These are phyloP conservation scores for Phania funesta DNA, from an alignment of 2,888 invertebrate genomes.

Conservation along the genomic window DNA sequence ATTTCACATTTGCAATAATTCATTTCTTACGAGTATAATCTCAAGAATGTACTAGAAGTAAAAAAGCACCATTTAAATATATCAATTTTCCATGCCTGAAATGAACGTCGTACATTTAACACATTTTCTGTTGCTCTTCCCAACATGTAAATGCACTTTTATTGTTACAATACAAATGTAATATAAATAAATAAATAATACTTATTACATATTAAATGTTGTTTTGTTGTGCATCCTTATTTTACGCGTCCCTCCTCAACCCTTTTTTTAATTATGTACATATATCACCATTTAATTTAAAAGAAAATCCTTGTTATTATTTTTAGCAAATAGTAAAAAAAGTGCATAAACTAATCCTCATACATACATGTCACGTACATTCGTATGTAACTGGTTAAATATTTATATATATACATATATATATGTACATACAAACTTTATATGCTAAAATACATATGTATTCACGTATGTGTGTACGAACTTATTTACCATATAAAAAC, in stretches of 20 bases:
- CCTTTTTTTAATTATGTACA: slow-evolving; percentile 12
- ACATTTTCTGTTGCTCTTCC: slow-evolving; percentile 24
- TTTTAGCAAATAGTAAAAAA: slow-evolving; percentile 6
- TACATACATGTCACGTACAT: neutral
- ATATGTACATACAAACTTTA: neutral
- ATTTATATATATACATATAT: neutral
- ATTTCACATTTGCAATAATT: too few relatives aligned
- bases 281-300: slow-evolving; percentile 16
- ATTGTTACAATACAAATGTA: neutral
- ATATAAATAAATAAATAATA: neutral
- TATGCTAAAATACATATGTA: too few relatives aligned
- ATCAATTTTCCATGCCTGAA: too few relatives aligned
- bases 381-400: neutral
- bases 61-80: too few relatives aligned
- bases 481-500: neutral
- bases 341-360: slow-evolving; percentile 1
- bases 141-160: slow-evolving; percentile 37
- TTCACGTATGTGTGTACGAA: neutral
- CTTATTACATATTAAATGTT: slow-evolving; percentile 26
- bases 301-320: slow-evolving; percentile 2
- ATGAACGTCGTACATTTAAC: neutral
- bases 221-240: slow-evolving; percentile 13
- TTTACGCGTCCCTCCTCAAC: slow-evolving; percentile 36
- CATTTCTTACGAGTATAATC: too few relatives aligned
- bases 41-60: too few relatives aligned